phyloP scores from a whole-genome alignment of 2,113 vertebrate species.

The Daboia siamensis region DNA sequence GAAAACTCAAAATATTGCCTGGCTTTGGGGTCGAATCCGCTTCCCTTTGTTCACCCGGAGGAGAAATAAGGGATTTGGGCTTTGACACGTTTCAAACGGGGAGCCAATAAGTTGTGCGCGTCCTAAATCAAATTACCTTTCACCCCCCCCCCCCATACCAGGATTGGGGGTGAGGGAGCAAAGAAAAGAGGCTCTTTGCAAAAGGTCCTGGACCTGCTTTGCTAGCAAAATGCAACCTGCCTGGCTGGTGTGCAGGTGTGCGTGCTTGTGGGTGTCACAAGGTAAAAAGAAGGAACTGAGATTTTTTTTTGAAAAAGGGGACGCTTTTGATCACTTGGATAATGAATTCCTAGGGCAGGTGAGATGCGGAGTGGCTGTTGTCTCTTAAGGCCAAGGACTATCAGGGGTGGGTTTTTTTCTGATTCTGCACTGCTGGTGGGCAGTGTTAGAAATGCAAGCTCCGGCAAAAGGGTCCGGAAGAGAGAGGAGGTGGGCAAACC shows the following conservation, averaged over 20 bases:
- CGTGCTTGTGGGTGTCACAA: not conserved
- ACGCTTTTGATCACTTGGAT: not conserved
- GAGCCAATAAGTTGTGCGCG: not conserved
- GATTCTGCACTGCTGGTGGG: not conserved
- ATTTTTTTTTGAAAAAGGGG: too few relatives aligned
- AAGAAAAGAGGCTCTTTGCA: not conserved
- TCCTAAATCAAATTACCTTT: not conserved
- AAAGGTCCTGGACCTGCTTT: not conserved
- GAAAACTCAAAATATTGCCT: not conserved
- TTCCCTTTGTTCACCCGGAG: not conserved
- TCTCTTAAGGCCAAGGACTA: not conserved
- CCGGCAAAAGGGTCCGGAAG: not conserved
- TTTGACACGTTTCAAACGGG: not conserved
- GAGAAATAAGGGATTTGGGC: not conserved
- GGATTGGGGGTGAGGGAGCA: not conserved
- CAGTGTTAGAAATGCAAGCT: not conserved
- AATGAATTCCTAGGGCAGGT: not conserved
- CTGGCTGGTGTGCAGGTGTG: not conserved
- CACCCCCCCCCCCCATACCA: not conserved
- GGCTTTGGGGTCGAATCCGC: not conserved
- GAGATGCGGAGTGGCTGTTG: not conserved
- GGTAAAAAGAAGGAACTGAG: not conserved
- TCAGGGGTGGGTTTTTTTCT: not conserved
- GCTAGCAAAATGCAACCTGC: not conserved
- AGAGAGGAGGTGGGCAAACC: not conserved